phyloP scores from a whole-genome alignment of 2,888 invertebrate species.

The Pterobdella sp. region DNA sequence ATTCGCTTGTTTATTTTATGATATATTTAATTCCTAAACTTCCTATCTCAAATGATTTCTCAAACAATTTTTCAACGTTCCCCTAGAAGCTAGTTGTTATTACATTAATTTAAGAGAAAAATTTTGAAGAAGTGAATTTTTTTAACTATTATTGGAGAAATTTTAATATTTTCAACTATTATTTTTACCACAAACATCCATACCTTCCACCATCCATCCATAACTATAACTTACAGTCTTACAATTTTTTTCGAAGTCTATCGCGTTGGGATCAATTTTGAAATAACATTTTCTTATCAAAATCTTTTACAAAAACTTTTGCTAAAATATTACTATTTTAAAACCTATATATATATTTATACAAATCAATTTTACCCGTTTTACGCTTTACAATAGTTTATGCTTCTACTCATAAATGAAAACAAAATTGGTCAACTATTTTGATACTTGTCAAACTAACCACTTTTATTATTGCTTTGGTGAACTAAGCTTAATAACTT shows the following conservation, averaged over 20 bases:
- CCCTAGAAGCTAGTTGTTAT: too few species aligned
- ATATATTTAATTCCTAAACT: constrained; percentile 1
- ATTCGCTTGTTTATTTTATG: background rate
- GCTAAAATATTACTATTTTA: constrained; percentile 5
- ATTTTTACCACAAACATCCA: background rate
- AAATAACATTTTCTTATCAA: background rate
- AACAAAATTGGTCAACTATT: too few species aligned
- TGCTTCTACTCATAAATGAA: too few species aligned
- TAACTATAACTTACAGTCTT: constrained; percentile 2
- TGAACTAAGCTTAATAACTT: background rate
- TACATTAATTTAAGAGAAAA: too few species aligned
- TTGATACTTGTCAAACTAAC: too few species aligned
- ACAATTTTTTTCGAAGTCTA: background rate
- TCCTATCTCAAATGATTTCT: too few species aligned
- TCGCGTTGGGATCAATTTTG: constrained; percentile 10
- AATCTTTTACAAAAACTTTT: background rate
- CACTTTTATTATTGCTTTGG: constrained; percentile 8
- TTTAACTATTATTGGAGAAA: background rate
- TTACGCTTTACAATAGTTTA: background rate
- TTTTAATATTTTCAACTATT: background rate
- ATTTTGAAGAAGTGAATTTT: too few species aligned
- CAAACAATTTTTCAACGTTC: background rate
- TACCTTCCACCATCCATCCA: background rate
- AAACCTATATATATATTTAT: background rate
- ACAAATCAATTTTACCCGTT: background rate